These are phyloP conservation scores for Nebria brevicollis DNA, from an alignment of 2,888 invertebrate species.

Conservation along the genomic window DNA sequence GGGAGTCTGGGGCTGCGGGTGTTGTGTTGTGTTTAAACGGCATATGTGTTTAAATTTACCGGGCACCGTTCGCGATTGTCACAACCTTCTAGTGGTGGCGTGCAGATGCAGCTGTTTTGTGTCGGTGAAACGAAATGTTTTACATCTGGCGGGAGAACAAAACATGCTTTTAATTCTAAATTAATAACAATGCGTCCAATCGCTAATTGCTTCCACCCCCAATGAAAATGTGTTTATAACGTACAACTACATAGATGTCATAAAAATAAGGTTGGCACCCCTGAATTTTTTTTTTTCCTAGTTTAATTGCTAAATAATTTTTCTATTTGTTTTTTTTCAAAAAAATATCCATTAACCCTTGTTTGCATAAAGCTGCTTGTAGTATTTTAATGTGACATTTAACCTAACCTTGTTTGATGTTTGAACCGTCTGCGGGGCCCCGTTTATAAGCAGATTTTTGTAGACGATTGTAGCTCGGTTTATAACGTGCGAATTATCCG, in stretches of 20 bases:
- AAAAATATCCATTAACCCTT: neutral
- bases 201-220: neutral
- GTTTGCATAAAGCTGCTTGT: neutral
- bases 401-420: constrained; percentile 29
- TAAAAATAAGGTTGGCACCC: constrained; percentile 43
- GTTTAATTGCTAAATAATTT: neutral
- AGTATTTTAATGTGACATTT: constrained; percentile 35
- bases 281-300: constrained; percentile 38
- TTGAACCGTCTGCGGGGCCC: neutral
- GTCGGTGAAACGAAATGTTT: constrained; percentile 53
- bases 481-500: no score
- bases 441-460: neutral
- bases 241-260: constrained; percentile 41
- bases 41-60: neutral
- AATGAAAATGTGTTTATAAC: constrained; percentile 9
- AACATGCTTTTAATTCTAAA: constrained; percentile 26
- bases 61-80: constrained; percentile 40
- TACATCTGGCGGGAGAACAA: constrained; percentile 53
- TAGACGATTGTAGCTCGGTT: no score
- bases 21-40: neutral
- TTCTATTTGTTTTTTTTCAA: neutral
- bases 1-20: neutral
- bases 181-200: neutral
- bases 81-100: constrained; percentile 61
- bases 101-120: constrained; percentile 64